Conservation (phyloP, 2,888 invertebrate genomes). For the Melanophora roralis region DNA sequence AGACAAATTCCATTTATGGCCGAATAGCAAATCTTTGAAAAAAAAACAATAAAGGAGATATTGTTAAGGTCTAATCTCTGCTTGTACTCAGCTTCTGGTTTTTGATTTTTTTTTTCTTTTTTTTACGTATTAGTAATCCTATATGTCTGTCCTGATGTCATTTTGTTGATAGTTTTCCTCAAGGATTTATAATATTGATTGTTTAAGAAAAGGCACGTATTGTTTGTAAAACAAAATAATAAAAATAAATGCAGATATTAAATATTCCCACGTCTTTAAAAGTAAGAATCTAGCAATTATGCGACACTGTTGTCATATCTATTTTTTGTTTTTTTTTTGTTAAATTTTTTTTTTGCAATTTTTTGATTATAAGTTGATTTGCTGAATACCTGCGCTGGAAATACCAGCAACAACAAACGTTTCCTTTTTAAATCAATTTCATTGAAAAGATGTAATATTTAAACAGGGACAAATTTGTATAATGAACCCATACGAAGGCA, state of each 20-base stretch:
- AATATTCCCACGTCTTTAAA: slow-evolving; percentile 39
- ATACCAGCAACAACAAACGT: background rate
- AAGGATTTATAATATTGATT: slow-evolving; percentile 18
- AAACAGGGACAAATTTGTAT: background rate
- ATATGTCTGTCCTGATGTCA: background rate
- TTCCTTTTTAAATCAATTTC: slow-evolving; percentile 21
- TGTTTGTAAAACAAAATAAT: background rate
- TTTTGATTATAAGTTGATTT: background rate
- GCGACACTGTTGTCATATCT: background rate
- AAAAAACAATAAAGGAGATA: slow-evolving; percentile 7
- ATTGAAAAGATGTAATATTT: background rate
- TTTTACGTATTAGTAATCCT: no score
- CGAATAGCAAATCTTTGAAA: background rate
- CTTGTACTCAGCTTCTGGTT: slow-evolving; percentile 3
- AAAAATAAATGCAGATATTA: background rate
- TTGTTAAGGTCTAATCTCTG: slow-evolving; percentile 23
- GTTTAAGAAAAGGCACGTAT: background rate
- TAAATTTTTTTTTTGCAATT: background rate
- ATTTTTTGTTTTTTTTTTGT: background rate
- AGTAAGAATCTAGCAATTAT: background rate
- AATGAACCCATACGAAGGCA: background rate
- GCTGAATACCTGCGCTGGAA: slow-evolving; percentile 8
- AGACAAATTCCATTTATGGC: slow-evolving; percentile 12
- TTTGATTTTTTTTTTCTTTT: no score
- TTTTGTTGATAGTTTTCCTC: background rate